phyloP scores from a whole-genome alignment of 2,113 vertebrate species.

The Triplophysa rosa region DNA sequence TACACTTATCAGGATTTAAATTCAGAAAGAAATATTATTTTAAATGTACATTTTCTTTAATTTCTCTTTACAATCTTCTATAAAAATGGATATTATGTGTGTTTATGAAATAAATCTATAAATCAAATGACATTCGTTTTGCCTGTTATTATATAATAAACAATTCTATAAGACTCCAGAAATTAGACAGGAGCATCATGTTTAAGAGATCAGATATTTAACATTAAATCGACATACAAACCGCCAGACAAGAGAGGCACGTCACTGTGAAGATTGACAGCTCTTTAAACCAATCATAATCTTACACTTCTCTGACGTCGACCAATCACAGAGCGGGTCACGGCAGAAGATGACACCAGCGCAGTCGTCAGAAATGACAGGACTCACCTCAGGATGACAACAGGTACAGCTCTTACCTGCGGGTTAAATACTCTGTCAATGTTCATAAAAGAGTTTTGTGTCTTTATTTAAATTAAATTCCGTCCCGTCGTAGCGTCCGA shows the following conservation, averaged over 20 bases:
- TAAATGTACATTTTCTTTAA: not conserved
- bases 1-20: not conserved
- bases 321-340: conserved; percentile 28
- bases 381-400: not conserved
- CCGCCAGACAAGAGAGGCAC: not conserved
- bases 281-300: not conserved
- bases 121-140: not conserved
- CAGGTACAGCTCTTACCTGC: not conserved
- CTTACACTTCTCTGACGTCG: not conserved
- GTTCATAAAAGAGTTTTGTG: not conserved
- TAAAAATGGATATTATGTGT: not conserved
- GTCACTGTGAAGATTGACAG: conserved; percentile 15
- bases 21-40: not conserved
- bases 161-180: too few relatives aligned
- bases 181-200: too few relatives aligned
- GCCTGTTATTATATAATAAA: too few relatives aligned
- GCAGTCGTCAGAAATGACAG: conserved; percentile 13
- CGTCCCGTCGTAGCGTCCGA: not conserved
- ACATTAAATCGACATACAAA: too few relatives aligned
- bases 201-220: too few relatives aligned
- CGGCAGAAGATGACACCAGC: not conserved
- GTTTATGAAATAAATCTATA: not conserved
- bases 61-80: not conserved
- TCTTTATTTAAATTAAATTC: not conserved
- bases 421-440: too few relatives aligned